These are phyloP conservation scores for Sebastes elongatus DNA, from an alignment of 2,797 vertebrate species.

Conservation along the genomic window DNA sequence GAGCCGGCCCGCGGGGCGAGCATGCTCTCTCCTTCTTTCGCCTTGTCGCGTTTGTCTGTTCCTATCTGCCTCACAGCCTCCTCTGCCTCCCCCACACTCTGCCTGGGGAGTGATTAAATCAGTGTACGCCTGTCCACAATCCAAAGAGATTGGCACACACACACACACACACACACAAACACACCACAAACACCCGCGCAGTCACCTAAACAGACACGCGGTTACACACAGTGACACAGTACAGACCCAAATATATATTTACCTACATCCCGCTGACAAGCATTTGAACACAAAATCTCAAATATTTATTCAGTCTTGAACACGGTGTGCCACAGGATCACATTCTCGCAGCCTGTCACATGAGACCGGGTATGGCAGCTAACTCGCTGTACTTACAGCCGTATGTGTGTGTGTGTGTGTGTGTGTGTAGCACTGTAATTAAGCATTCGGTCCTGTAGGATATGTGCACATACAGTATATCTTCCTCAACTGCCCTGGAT, in stretches of 20 bases:
- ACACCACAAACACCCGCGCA: slow-evolving; percentile 34
- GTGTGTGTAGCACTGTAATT: slow-evolving; percentile 24
- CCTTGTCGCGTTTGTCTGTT: slow-evolving; percentile 84
- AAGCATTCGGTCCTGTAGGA: background rate
- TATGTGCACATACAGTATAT: slow-evolving; percentile 4
- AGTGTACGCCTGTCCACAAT: slow-evolving; percentile 79
- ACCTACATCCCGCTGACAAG: slow-evolving; percentile 51
- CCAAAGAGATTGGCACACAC: slow-evolving; percentile 71
- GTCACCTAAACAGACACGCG: slow-evolving; percentile 48
- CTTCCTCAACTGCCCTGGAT: background rate
- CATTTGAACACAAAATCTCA: slow-evolving; percentile 56
- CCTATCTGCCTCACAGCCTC: slow-evolving; percentile 82
- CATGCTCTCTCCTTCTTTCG: slow-evolving; percentile 74
- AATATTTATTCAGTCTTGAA: slow-evolving; percentile 64
- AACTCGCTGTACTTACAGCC: slow-evolving; percentile 11
- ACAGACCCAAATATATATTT: slow-evolving; percentile 56
- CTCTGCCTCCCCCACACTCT: slow-evolving; percentile 75
- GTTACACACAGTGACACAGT: slow-evolving; percentile 34
- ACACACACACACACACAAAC: slow-evolving; percentile 12
- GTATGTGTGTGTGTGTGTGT: background rate
- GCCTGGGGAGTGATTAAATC: slow-evolving; percentile 84
- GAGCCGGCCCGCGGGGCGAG: slow-evolving; percentile 57
- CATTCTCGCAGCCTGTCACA: slow-evolving; percentile 37
- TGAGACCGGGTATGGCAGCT: slow-evolving; percentile 13
- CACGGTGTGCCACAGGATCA: slow-evolving; percentile 43